Base-by-base conservation (phyloP, 1,140 invertebrate species). In the Pseudomyrmex pallidus region DNA sequence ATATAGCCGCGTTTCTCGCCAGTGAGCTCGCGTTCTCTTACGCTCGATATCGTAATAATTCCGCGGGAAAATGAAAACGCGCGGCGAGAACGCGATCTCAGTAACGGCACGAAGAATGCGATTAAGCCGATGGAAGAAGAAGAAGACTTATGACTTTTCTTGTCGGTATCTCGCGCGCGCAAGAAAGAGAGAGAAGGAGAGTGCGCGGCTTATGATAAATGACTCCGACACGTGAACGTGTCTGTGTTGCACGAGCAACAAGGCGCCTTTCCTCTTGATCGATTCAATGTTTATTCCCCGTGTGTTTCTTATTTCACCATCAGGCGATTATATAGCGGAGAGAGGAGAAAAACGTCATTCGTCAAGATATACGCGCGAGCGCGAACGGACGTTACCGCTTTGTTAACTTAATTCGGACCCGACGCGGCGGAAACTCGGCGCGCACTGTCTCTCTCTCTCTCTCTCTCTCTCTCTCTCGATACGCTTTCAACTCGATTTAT, bases 71-170 rank as follows among this genome's bases (percentile, higher is more conserved):
- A 59, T 59, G 64, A 12, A 35, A 48, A 10, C 48, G n/a, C 25
- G 20, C 59, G 25, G 48, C 1, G 22, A 35, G 35, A 59, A n/a
- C 57, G 15, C 15, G 52, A 56, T 61, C 72, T 78, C 76, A 13
- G 35, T 46, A 22, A 44, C n/a, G 25, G 35, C n/a, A 20, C 44
- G 76, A 59, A 72, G 46, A 44, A 70, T 59, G 20, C 76, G 76
- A 80, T 80, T 80, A 80, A 80, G 20, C 76, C 76, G 46, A 70
- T 10, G 76, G 66, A 59, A 20, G 64, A 80, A 80, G 76, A 35
- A 80, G 76, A 35, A 80, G 76, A 80, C 76, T 80, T 80, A 80
- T 80, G 76, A 72, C 56, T 72, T 70, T 59, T 80, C 76, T 80
- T 59, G 76, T 59, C 76, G 9, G 76, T 61, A 20, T 80, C 44